These are phyloP conservation scores for Euphonia xanthogaster DNA, from an alignment of 2,797 vertebrate species.

Conservation along the genomic window DNA sequence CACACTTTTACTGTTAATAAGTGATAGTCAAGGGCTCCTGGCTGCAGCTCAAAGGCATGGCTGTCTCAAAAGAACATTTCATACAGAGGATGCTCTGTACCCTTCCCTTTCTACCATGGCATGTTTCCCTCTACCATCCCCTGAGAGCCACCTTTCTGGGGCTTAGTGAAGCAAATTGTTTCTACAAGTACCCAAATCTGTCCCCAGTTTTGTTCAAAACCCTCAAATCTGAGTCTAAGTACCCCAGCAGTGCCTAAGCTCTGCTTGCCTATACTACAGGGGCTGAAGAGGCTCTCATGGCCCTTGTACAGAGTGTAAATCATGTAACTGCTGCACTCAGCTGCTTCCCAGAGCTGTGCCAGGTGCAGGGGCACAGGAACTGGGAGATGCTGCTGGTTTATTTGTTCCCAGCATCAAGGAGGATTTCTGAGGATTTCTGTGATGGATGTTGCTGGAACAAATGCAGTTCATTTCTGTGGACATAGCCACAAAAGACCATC, in stretches of 20 bases:
- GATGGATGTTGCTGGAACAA: background rate
- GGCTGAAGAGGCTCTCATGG: background rate
- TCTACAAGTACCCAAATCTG: rapidly evolving
- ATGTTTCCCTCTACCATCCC: background rate
- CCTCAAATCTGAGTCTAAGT: background rate
- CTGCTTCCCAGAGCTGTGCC: background rate
- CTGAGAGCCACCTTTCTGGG: background rate
- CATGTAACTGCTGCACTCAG: rapidly evolving
- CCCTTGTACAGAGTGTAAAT: background rate
- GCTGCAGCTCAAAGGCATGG: background rate
- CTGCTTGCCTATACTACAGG: background rate
- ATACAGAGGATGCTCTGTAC: background rate
- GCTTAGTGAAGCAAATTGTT: background rate
- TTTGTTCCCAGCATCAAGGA: background rate
- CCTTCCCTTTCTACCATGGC: background rate
- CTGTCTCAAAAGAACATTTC: background rate
- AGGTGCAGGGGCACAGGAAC: background rate
- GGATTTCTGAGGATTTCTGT: background rate
- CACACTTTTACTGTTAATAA: rapidly evolving
- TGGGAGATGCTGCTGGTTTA: background rate
- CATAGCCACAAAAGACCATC: background rate
- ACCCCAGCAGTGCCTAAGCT: background rate
- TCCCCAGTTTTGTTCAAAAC: background rate
- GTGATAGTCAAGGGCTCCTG: background rate
- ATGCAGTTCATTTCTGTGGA: background rate